These are phyloP conservation scores for Aphelinus certus DNA, from an alignment of 1,140 invertebrate genomes.

Conservation along the genomic window DNA sequence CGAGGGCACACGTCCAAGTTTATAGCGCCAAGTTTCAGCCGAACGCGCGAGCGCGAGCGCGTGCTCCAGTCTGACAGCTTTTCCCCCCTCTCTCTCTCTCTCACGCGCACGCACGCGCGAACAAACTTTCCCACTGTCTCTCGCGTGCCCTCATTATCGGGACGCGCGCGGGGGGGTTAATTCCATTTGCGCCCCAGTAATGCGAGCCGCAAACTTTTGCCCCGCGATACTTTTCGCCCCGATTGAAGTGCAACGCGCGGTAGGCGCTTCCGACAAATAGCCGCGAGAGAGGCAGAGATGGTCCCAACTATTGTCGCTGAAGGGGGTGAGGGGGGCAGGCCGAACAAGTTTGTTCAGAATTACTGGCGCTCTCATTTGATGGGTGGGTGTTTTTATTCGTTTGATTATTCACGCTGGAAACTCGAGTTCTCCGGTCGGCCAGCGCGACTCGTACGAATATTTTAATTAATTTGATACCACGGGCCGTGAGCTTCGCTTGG, in stretches of 20 bases:
- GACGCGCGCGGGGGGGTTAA: slow-evolving; percentile 12
- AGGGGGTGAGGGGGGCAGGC: too few relatives aligned
- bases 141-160: slow-evolving; percentile 30
- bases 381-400: too few relatives aligned
- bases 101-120: neutral
- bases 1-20: slow-evolving; percentile 21
- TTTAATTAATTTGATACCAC: too few relatives aligned
- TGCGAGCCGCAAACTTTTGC: slow-evolving; percentile 29
- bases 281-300: too few relatives aligned
- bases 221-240: slow-evolving; percentile 11
- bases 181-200: slow-evolving; percentile 30
- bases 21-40: slow-evolving; percentile 31
- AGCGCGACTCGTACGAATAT: too few relatives aligned
- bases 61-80: slow-evolving; percentile 30
- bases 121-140: neutral
- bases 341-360: too few relatives aligned
- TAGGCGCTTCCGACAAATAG: too few relatives aligned
- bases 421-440: too few relatives aligned
- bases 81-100: slow-evolving; percentile 13
- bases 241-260: slow-evolving; percentile 1
- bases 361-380: too few relatives aligned
- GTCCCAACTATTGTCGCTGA: too few relatives aligned
- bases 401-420: too few relatives aligned
- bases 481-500: too few relatives aligned
- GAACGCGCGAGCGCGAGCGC: neutral